Evolutionary conservation across 2,888 invertebrate genomes (phyloP).

Genomic region (Drosophila aldrichi): DNA sequence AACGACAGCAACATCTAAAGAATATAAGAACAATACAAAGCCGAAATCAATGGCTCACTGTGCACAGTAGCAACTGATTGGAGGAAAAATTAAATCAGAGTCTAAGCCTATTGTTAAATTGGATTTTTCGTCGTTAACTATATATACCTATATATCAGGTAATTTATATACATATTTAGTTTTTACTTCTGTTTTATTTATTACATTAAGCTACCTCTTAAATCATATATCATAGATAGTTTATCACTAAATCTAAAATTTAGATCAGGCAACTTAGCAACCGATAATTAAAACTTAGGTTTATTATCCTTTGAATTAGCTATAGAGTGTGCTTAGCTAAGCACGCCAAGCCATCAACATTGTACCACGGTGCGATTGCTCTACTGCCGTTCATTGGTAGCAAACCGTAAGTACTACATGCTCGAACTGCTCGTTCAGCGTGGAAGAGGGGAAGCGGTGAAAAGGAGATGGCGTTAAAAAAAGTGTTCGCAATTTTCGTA

Average conservation of each 20-base stretch:
- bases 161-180: too few species aligned
- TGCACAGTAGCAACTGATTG: conserved; percentile 42
- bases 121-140: too few species aligned
- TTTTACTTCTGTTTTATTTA: background rate
- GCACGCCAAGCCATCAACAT: background rate
- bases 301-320: background rate
- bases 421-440: conserved; percentile 3
- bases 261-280: background rate
- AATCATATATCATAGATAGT: background rate
- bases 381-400: conserved; percentile 48
- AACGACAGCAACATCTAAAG: conserved; percentile 43
- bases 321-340: too few species aligned
- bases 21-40: conserved; percentile 55
- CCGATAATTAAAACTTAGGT: background rate
- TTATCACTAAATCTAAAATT: background rate
- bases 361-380: conserved; percentile 51
- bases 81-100: background rate
- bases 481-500: conserved; percentile 64
- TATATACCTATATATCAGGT: too few species aligned
- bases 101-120: background rate
- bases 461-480: conserved; percentile 47
- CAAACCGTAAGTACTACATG: conserved; percentile 52
- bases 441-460: conserved; percentile 7
- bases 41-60: conserved; percentile 51
- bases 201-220: background rate